phyloP scores from a whole-genome alignment of 2,113 vertebrate species.

The Trichomycterus rosablanca region DNA sequence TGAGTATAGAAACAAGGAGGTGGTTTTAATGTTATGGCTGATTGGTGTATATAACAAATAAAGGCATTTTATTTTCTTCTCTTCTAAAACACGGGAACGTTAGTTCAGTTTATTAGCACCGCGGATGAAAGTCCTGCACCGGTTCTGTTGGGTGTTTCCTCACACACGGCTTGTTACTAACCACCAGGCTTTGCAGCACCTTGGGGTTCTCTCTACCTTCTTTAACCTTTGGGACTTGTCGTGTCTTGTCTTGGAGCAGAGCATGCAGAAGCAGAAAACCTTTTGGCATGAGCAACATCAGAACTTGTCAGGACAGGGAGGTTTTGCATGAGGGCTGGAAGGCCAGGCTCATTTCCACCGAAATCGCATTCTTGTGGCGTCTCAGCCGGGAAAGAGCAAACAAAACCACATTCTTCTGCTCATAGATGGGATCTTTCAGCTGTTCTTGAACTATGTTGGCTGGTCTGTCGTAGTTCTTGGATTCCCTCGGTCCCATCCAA shows the following conservation, averaged over 20 bases:
- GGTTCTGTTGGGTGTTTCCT: conserved; percentile 2
- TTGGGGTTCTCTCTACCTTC: conserved; percentile 31
- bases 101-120: background rate
- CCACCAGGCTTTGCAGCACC: conserved; percentile 35
- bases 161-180: conserved; percentile 50
- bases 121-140: conserved; percentile 22
- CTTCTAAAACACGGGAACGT: too few relatives aligned
- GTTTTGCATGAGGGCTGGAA: conserved; percentile 27
- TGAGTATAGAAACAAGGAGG: too few relatives aligned
- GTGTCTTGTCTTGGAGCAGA: conserved; percentile 21
- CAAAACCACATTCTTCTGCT: conserved; percentile 20
- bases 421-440: background rate
- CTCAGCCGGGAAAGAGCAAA: conserved; percentile 39
- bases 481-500: too few relatives aligned
- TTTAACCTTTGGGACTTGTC: conserved; percentile 25
- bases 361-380: conserved; percentile 55
- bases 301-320: conserved; percentile 50
- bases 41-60: too few relatives aligned
- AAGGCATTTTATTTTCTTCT: too few relatives aligned
- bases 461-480: too few relatives aligned
- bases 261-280: conserved; percentile 8
- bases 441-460: too few relatives aligned
- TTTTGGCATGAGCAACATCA: conserved; percentile 51
- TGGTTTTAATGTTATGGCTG: too few relatives aligned
- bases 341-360: conserved; percentile 19